Evolutionary conservation across 2,888 invertebrate species (phyloP).

Genomic region (Eristalis intricaria): DNA sequence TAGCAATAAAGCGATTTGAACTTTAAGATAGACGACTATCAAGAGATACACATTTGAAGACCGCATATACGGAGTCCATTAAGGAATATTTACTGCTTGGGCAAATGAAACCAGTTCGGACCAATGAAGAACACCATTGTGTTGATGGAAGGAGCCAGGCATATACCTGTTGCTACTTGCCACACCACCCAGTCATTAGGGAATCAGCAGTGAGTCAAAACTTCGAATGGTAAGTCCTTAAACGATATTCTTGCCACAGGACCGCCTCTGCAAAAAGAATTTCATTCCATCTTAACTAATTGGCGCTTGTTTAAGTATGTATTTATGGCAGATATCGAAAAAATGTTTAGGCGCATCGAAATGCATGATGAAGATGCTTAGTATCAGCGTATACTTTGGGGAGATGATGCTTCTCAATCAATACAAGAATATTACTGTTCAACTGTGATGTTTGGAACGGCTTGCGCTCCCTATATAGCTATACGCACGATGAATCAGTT

Average conservation of each 20-base stretch:
- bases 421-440: too few relatives aligned
- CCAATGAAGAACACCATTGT: neutral
- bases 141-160: neutral
- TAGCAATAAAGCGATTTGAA: too few relatives aligned
- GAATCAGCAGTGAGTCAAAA: neutral
- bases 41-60: neutral
- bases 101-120: neutral
- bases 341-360: conserved; percentile 1
- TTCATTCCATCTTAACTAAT: conserved; percentile 29
- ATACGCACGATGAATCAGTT: neutral
- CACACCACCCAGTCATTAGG: neutral
- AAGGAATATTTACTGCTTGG: too few relatives aligned
- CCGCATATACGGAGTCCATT: too few relatives aligned
- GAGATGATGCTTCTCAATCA: too few relatives aligned
- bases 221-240: conserved; percentile 24
- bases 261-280: conserved; percentile 48
- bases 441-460: neutral
- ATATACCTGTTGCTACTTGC: neutral
- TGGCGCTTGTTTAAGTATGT: conserved; percentile 36
- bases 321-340: conserved; percentile 39
- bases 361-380: too few relatives aligned
- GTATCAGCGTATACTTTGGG: too few relatives aligned
- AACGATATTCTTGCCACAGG: too few relatives aligned
- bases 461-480: neutral
- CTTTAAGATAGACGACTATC: too few relatives aligned